Evolutionary conservation across 2,113 vertebrate genomes (phyloP), one percentile per base, ranked within the genome.

Genomic region (Coryphaenoides rupestris): DNA sequence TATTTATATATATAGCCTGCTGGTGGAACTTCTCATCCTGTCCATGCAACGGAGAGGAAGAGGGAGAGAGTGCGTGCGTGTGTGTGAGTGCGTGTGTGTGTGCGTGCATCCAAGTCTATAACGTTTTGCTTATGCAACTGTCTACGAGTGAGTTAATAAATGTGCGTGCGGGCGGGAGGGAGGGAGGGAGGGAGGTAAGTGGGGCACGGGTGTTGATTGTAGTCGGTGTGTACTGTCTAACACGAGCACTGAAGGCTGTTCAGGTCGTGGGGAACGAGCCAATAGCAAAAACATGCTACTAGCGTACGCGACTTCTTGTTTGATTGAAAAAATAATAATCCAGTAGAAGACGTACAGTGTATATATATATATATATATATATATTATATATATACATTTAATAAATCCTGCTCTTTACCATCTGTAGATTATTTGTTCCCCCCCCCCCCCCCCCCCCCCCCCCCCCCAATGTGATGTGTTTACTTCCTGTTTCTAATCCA

Each of bases 171-270:
- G 10, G 54, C 21, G 49, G 2, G 65, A 59, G 22, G 12, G 45
- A 55, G n/a, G 9, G 47, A 12, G 24, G 40, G 69, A 21, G 21
- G 22, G 50, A 47, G 60, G 21, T 68, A 62, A 23, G 1, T 72
- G 63, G 70, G 21, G 22, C 23, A 64, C 63, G 21, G 63, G 62
- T 68, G 68, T 61, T 75, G 79, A 71, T 80, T 79, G 72, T 81
- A 83, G 75, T 81, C 63, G n/a, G n/a, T 19, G 65, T 78, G 73
- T 79, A 74, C 65, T 85, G 76, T 84, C 74, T 77, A 79, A 82
- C 75, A 80, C 61, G 63, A 84, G 86, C 87, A 89, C 89, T 89
- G 87, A 87, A 77, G 75, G 75, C 57, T 77, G 71, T 63, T 70
- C 46, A 66, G 66, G 65, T 75, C 61, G 50, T 17, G 28, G 62